Percentiles rank a stretch among this genome's conserved stretches.
Evolutionary conservation across 2,113 vertebrate species (phyloP).

Genomic region (Spea bombifrons): DNA sequence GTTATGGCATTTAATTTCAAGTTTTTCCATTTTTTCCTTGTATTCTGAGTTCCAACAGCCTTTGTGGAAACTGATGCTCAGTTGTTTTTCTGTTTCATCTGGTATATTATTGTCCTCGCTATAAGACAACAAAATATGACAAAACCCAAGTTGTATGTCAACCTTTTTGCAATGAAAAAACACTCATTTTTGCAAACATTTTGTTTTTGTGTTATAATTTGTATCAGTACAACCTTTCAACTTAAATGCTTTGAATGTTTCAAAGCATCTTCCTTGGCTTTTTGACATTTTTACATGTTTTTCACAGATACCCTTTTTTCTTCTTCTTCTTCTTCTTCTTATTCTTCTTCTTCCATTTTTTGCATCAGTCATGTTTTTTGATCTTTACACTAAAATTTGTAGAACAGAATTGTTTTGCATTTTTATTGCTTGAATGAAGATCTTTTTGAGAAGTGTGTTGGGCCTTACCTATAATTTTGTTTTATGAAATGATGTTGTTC

Average conservation of each 20-base stretch:
- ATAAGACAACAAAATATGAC: constrained; percentile 57
- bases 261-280: constrained; percentile 95
- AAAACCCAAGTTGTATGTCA: constrained; percentile 57
- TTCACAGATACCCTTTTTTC: constrained; percentile 92
- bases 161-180: constrained; percentile 60
- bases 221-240: constrained; percentile 67
- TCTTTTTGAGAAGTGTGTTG: constrained; percentile 72
- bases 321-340: constrained; percentile 96
- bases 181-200: constrained; percentile 45
- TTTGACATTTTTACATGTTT: constrained; percentile 88
- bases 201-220: constrained; percentile 65
- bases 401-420: constrained; percentile 71
- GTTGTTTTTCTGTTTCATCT: constrained; percentile 55
- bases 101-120: constrained; percentile 56
- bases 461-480: constrained; percentile 85
- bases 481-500: constrained; percentile 97
- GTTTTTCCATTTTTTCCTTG: constrained; percentile 49
- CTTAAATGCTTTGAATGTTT: constrained; percentile 82
- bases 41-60: constrained; percentile 45
- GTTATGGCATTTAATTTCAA: constrained; percentile 54
- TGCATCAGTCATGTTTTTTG: constrained; percentile 93
- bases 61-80: constrained; percentile 64
- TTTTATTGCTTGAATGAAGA: constrained; percentile 66
- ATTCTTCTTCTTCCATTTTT: constrained; percentile 94
- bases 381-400: constrained; percentile 78